Percentiles rank a stretch among this genome's conserved stretches.
These are phyloP conservation scores for Carduelis carduelis DNA, from an alignment of 2,797 vertebrate genomes.

Conservation along the genomic window DNA sequence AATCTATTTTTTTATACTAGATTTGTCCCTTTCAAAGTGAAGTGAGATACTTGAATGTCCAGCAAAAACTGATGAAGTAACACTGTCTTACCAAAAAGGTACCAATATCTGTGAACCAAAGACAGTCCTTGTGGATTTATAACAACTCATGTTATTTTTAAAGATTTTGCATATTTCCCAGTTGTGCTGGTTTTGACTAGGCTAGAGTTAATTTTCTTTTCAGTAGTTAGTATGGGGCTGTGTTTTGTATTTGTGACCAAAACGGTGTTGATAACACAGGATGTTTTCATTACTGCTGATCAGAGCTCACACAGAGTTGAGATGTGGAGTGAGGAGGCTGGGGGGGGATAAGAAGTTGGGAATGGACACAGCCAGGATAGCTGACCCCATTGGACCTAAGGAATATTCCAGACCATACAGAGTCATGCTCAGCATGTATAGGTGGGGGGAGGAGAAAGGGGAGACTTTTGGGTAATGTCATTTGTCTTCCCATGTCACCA, in stretches of 20 bases:
- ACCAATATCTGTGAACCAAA: background rate
- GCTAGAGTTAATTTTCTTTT: background rate
- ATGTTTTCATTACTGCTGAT: background rate
- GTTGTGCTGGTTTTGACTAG: background rate
- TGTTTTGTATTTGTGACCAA: background rate
- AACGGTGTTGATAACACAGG: background rate
- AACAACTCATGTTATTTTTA: background rate
- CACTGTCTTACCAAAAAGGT: background rate
- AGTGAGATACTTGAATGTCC: background rate
- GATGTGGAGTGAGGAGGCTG: background rate
- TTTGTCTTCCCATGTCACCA: background rate
- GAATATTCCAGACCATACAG: background rate
- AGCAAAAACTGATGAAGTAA: background rate
- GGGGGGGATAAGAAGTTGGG: rapidly evolving
- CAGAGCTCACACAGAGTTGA: background rate
- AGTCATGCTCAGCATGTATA: background rate
- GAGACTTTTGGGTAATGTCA: background rate
- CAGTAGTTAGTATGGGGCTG: background rate
- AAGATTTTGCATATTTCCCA: background rate
- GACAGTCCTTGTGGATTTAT: background rate
- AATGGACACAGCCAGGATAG: background rate
- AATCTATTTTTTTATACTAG: rapidly evolving
- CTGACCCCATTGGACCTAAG: background rate
- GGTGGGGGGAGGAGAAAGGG: background rate
- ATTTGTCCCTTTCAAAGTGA: background rate